These are phyloP conservation scores for Castor canadensis DNA, from an alignment of 2,113 vertebrate species.

Conservation along the genomic window DNA sequence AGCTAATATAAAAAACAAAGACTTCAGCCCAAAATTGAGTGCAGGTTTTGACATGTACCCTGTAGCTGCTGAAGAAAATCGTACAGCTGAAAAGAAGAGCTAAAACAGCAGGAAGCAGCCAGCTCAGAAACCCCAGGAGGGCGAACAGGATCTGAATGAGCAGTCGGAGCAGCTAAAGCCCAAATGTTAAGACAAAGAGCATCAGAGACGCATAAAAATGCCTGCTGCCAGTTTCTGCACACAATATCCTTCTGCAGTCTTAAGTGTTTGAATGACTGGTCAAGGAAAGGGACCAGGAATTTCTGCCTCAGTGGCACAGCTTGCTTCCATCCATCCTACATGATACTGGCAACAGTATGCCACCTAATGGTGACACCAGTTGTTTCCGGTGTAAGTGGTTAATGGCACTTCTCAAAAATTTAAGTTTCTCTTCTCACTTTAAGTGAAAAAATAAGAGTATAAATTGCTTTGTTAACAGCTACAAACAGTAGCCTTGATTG, in stretches of 20 bases:
- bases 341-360: background rate
- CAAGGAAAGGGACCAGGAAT: background rate
- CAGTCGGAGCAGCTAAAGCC: background rate
- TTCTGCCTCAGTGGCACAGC: background rate
- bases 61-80: background rate
- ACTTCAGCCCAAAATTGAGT: background rate
- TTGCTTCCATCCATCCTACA: background rate
- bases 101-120: background rate
- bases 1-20: background rate
- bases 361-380: slow-evolving; percentile 64
- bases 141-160: background rate
- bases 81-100: background rate
- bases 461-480: background rate
- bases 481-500: background rate
- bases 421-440: background rate
- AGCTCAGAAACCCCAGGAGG: background rate
- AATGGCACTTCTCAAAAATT: background rate
- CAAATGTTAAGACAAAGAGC: background rate
- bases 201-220: background rate
- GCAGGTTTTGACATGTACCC: background rate
- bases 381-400: background rate
- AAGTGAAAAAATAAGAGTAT: background rate
- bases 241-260: background rate
- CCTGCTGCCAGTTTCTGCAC: background rate
- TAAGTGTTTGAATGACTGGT: background rate